Base-by-base conservation (phyloP, 2,888 invertebrate species). In the Hypomecis punctinalis region DNA sequence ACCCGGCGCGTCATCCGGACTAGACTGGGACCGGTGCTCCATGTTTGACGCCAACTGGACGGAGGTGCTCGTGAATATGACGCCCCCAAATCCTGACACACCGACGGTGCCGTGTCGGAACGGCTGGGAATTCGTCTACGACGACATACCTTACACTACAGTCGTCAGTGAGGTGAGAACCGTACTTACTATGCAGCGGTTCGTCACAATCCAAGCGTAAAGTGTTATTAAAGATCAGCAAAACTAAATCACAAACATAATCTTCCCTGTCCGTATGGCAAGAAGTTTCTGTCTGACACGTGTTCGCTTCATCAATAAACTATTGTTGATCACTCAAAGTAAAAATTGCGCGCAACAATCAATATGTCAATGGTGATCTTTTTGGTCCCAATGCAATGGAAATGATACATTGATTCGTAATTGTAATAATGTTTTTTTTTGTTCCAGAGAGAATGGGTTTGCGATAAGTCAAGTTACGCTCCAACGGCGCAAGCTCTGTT, bases 361-460 rank as follows among this genome's bases (percentile, higher is more conserved):
- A n/a, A n/a, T n/a, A n/a, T n/a, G n/a, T 23, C 23, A 23, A 23
- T 23, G 23, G 23, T 23, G 23, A 23, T 23, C 3, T 23, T 23
- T 23, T 23, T 3, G 23, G 3, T 23, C 23, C 23, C 23, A 23
- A 23, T 1, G 23, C 23, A 2, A 23, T 3, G 1, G 23, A 23
- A 23, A 23, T 23, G 23, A 1, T 23, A 23, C 23, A 23, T 23
- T 23, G 23, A 23, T 23, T 23, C 23, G 1, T 23, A 23, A 23
- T 23, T 23, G 3, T 23, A 23, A 23, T 23, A 23, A 23, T 23
- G 23, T 2, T 23, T 23, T 2, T 39, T 33, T 36, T 57, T 6
- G 35, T 78, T 78, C 13, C 72, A 87, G 87, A 76, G 86, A 33
- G 84, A 78, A 60, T 87, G 86, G 87, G 83, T 87, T 40, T 87